Evolutionary conservation across 2,797 vertebrate genomes (phyloP).

Genomic region (Lutjanus argentimaculatus): DNA sequence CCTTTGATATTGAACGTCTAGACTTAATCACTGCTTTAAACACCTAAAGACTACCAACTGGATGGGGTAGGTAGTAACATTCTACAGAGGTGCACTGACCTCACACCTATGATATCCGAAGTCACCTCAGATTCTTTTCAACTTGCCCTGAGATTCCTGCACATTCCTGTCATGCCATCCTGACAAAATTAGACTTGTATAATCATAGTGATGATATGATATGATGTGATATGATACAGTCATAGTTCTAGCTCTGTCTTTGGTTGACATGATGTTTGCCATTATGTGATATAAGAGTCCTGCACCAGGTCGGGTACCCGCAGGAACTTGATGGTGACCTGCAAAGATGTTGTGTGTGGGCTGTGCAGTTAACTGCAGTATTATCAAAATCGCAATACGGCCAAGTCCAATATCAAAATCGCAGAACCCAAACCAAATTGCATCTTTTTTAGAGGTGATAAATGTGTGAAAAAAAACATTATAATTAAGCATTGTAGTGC

Average conservation of each 20-base stretch:
- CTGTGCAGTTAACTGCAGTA: too few relatives aligned
- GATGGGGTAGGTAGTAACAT: not conserved
- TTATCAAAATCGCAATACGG: too few relatives aligned
- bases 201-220: too few relatives aligned
- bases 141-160: not conserved
- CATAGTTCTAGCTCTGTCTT: not conserved
- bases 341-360: too few relatives aligned
- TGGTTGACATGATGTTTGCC: not conserved
- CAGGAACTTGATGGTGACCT: too few relatives aligned
- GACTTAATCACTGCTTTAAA: not conserved
- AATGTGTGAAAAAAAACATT: too few relatives aligned
- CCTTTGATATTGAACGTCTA: slow-evolving; percentile 24
- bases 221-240: not conserved
- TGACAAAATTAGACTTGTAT: not conserved
- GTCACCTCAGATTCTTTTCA: not conserved
- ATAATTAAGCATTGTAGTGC: too few relatives aligned
- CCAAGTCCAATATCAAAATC: too few relatives aligned
- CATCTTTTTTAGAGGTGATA: too few relatives aligned
- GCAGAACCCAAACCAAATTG: too few relatives aligned
- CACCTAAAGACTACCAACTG: not conserved
- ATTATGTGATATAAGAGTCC: not conserved
- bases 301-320: too few relatives aligned
- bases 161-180: not conserved
- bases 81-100: not conserved
- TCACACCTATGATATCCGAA: not conserved